Evolutionary conservation across 92 coral and sea anemone genomes (phyloP).

Genomic region (Actinostola sp.): DNA sequence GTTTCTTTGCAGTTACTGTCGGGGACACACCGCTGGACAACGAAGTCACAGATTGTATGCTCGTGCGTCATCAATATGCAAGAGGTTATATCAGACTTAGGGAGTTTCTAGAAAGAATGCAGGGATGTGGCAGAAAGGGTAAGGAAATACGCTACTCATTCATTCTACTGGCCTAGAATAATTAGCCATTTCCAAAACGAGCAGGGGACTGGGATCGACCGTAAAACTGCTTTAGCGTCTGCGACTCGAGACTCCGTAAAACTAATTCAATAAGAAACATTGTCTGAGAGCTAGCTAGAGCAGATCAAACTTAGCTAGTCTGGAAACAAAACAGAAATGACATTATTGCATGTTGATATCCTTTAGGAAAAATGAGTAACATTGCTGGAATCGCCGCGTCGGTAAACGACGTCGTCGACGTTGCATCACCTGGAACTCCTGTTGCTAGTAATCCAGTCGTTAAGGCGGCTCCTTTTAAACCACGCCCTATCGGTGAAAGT

Average conservation of each 20-base stretch:
- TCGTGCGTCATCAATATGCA: constrained; percentile 73
- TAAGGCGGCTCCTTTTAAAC: constrained; percentile 13
- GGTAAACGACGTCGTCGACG: constrained; percentile 60
- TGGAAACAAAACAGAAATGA: too few species aligned
- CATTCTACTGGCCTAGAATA: too few species aligned
- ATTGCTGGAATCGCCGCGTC: constrained; percentile 76
- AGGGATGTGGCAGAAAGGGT: constrained; percentile 86
- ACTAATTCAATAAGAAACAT: too few species aligned
- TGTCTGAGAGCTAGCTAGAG: too few species aligned
- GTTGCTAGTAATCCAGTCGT: not conserved
- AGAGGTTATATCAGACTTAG: constrained; percentile 75
- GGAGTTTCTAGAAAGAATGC: constrained; percentile 76
- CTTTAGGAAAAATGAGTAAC: constrained; percentile 70
- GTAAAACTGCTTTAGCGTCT: too few species aligned
- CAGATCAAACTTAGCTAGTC: too few species aligned
- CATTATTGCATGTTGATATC: too few species aligned
- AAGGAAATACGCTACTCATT: not conserved
- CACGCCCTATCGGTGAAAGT: constrained; percentile 25
- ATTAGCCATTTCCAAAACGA: too few species aligned
- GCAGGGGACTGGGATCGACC: too few species aligned
- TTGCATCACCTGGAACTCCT: constrained; percentile 3
- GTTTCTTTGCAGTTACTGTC: constrained; percentile 61
- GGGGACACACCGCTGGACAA: constrained; percentile 85
- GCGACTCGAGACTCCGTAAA: too few species aligned
- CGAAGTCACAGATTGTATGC: constrained; percentile 83